Evolutionary conservation across 2,113 vertebrate genomes (phyloP).

Genomic region (Pelusios castaneus): DNA sequence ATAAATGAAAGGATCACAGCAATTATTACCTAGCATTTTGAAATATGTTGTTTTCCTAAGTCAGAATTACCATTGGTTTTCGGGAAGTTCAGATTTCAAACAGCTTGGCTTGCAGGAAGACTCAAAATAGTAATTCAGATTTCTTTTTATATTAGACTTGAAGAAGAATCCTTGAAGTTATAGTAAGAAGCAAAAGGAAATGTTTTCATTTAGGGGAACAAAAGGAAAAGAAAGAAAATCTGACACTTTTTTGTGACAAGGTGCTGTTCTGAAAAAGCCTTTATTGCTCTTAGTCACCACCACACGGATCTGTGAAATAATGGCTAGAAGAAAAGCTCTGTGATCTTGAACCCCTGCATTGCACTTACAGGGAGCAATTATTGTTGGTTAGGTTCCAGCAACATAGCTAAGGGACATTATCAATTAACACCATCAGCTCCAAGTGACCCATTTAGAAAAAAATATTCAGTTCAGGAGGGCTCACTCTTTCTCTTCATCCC

Average conservation of each 20-base stretch:
- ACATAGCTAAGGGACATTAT: conserved; percentile 3
- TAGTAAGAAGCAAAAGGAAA: conserved; percentile 13
- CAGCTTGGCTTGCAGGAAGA: not conserved
- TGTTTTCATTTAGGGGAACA: conserved; percentile 35
- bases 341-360: not conserved
- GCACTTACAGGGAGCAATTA: not conserved
- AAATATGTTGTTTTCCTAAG: not conserved
- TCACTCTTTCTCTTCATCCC: not conserved
- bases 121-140: not conserved
- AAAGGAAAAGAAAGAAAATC: not conserved
- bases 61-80: not conserved
- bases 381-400: not conserved
- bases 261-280: conserved; percentile 44
- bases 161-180: conserved; percentile 53
- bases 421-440: not conserved
- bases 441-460: not conserved
- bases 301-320: not conserved
- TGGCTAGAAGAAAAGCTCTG: conserved; percentile 21
- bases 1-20: not conserved
- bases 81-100: not conserved
- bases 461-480: not conserved
- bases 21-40: not conserved
- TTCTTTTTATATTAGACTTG: not conserved
- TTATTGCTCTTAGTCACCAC: conserved; percentile 20
- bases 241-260: conserved; percentile 20